A percentile compares a stretch with the other conserved stretches of the same genome.
These are phyloP conservation scores for Pungitius pungitius DNA, from an alignment of 2,113 vertebrate genomes.

Conservation along the genomic window DNA sequence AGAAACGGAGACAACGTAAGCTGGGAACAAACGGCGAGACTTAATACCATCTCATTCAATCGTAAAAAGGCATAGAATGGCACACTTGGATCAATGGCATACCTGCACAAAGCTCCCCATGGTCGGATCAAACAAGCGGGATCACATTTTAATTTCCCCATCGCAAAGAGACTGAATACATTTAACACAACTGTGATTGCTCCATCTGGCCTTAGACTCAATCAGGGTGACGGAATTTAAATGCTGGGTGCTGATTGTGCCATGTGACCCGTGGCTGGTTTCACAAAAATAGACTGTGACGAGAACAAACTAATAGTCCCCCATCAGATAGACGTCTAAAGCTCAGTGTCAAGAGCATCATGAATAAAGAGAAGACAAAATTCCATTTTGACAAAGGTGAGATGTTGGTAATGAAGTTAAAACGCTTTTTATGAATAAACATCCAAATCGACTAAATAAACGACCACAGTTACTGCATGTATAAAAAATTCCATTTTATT, in stretches of 20 bases:
- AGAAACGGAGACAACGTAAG: neutral
- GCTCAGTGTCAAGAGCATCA: too few relatives aligned
- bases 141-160: neutral
- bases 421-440: neutral
- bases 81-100: neutral
- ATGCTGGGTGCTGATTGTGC: neutral
- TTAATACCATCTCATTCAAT: neutral
- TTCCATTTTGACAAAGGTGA: neutral
- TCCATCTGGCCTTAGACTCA: neutral
- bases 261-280: neutral
- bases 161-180: neutral
- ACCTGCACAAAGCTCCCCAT: neutral
- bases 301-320: neutral
- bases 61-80: neutral
- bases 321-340: neutral
- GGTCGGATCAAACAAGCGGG: neutral
- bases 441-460: neutral
- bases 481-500: neutral
- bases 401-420: neutral
- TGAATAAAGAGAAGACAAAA: neutral
- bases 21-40: slow-evolving; percentile 19
- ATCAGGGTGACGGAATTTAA: neutral
- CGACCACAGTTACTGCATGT: neutral
- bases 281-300: slow-evolving; percentile 2
- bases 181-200: neutral